A percentile compares a stretch with the other conserved stretches of the same genome.
Conservation (phyloP, 1,140 invertebrate species). For the Magallana angulata region DNA sequence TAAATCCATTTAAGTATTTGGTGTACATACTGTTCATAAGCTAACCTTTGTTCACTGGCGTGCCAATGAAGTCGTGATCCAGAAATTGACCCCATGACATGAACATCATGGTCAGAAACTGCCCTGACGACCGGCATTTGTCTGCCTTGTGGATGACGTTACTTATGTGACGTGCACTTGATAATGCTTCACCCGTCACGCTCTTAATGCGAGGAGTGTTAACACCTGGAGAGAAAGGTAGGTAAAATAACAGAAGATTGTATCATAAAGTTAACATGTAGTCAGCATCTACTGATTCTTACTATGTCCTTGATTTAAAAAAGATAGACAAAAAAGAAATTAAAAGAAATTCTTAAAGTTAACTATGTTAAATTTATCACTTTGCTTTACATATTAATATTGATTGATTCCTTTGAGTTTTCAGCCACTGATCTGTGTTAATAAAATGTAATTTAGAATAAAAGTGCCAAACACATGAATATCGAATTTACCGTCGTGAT, state of each 20-base stretch:
- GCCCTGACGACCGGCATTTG: conserved; percentile 14
- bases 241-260: not conserved
- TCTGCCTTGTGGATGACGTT: conserved; percentile 53
- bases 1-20: no score
- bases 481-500: conserved; percentile 88
- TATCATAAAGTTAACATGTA: not conserved
- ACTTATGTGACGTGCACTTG: conserved; percentile 58
- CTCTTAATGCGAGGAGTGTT: conserved; percentile 49
- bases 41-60: conserved; percentile 63
- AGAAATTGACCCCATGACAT: conserved; percentile 99
- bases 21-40: not conserved
- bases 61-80: conserved; percentile 90
- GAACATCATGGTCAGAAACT: conserved; percentile 82
- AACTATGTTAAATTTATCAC: no score
- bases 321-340: no score
- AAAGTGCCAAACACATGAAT: not conserved
- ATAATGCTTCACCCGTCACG: conserved; percentile 44
- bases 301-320: no score
- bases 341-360: no score
- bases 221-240: conserved; percentile 32
- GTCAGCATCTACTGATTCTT: not conserved
- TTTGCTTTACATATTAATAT: no score
- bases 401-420: no score
- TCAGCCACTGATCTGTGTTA: no score
- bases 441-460: no score